A percentile compares a stretch with the other conserved stretches of the same genome.
These are phyloP conservation scores for Archaeoteleia sp. DNA, from an alignment of 2,888 invertebrate genomes.

Conservation along the genomic window DNA sequence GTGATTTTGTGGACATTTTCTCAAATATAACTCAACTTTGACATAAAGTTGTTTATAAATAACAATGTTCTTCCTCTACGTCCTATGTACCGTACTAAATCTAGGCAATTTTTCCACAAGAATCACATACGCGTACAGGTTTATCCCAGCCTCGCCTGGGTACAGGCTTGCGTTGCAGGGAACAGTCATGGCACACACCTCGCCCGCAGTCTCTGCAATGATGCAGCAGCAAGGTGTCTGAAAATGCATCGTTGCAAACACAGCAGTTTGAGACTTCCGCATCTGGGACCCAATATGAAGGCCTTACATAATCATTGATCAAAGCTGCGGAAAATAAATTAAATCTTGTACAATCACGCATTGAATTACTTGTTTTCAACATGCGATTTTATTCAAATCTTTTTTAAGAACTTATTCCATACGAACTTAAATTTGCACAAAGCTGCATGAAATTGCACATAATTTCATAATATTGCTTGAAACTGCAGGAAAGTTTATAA, in stretches of 20 bases:
- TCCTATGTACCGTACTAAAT: neutral
- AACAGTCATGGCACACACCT: slow-evolving; percentile 86
- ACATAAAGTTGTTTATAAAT: no score
- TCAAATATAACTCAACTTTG: no score
- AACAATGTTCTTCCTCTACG: neutral
- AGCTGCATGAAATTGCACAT: no score
- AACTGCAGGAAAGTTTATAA: slow-evolving; percentile 1
- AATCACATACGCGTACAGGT: slow-evolving; percentile 84
- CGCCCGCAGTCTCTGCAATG: slow-evolving; percentile 83
- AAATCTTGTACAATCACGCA: no score
- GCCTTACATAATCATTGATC: slow-evolving; percentile 85
- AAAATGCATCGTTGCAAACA: slow-evolving; percentile 80
- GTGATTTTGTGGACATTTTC: no score
- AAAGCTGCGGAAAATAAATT: slow-evolving; percentile 73
- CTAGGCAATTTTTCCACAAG: slow-evolving; percentile 76
- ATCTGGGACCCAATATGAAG: slow-evolving; percentile 88
- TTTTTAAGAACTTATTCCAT: no score
- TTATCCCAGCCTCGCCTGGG: slow-evolving; percentile 84
- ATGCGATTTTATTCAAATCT: no score
- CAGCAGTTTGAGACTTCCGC: slow-evolving; percentile 81
- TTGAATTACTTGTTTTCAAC: no score
- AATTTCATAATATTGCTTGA: no score
- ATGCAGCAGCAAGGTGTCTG: slow-evolving; percentile 67
- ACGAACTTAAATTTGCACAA: no score
- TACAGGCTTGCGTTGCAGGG: slow-evolving; percentile 80